Evolutionary conservation across 1,140 invertebrate species (phyloP).

Genomic region (Drosophila ercepeae): DNA sequence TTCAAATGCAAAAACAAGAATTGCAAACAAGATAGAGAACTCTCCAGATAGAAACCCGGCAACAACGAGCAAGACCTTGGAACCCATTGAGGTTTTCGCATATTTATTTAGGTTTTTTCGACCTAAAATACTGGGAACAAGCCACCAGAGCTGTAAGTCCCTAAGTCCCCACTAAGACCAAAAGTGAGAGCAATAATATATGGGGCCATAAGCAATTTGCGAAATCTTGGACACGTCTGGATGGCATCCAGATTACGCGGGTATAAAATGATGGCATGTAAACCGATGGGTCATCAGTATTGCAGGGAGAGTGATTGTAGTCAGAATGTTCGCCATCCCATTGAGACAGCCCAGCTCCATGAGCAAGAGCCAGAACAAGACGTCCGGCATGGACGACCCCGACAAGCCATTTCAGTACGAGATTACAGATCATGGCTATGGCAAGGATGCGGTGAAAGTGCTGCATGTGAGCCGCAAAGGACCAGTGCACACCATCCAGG

Average conservation of each 20-base stretch:
- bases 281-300: slow-evolving; percentile 15
- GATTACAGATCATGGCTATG: slow-evolving; percentile 88
- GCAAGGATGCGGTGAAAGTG: slow-evolving; percentile 90
- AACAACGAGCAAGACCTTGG: slow-evolving; percentile 1
- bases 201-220: neutral
- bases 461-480: slow-evolving; percentile 88
- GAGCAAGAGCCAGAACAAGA: neutral
- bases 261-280: slow-evolving; percentile 16
- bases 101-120: slow-evolving; percentile 1
- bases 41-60: neutral
- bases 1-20: neutral
- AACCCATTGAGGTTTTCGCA: slow-evolving; percentile 14
- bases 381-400: slow-evolving; percentile 7
- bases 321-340: slow-evolving; percentile 46
- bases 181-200: slow-evolving; percentile 12
- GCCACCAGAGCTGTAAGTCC: neutral
- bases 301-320: slow-evolving; percentile 5
- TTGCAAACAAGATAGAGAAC: neutral
- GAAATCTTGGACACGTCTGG: neutral
- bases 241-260: neutral
- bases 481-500: slow-evolving; percentile 87
- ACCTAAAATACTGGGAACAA: neutral
- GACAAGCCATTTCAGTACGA: slow-evolving; percentile 84
- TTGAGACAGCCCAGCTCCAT: slow-evolving; percentile 21
- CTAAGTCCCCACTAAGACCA: neutral